Evolutionary conservation across 2,797 vertebrate species (phyloP), one percentile per base, ranked within the genome.

Genomic region (Sebastes iracundus): DNA sequence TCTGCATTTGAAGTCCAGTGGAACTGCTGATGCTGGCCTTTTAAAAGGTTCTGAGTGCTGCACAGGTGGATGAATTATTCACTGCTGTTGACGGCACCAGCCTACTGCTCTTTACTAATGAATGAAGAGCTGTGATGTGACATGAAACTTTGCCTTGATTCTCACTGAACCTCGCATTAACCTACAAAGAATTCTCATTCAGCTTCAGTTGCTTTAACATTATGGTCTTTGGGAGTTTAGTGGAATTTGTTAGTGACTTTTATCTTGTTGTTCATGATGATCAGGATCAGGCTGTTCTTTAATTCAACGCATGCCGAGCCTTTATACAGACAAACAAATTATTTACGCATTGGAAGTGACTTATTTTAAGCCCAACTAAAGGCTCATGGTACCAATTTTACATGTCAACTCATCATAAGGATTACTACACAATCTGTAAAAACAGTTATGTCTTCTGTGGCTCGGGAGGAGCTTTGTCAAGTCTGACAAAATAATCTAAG

Each of bases 81-180:
- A 92, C 77, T 58, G 35, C 67, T 82, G 86, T 88, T 91, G 86
- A 90, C 52, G 20, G 79, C 76, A 65, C 53, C 67, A 71, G 82
- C 85, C 79, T 69, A 59, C 60, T 72, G 67, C 80, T 91, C 67
- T 89, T 92, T 86, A 90, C 80, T 89, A 85, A 93, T 93, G 72
- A 87, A 92, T 90, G 79, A 87, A 65, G 35, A 68, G 68, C 61
- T 87, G 63, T 77, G 77, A 86, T 87, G 85, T 77, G 76, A 68
- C 71, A 63, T 64, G 72, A 75, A 86, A 83, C 68, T 53, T 60
- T 72, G 76, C 79, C 62, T 63, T 65, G 69, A 82, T 67, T 83
- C 63, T 46, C 14, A 62, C 42, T 69, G 64, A 76, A 74, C 60
- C 68, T 55, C 20, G 62, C 55, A 42, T 86, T 79, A 69, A 80